Evolutionary conservation across 1,140 invertebrate genomes (phyloP).

Genomic region (Trissolcus basalis): DNA sequence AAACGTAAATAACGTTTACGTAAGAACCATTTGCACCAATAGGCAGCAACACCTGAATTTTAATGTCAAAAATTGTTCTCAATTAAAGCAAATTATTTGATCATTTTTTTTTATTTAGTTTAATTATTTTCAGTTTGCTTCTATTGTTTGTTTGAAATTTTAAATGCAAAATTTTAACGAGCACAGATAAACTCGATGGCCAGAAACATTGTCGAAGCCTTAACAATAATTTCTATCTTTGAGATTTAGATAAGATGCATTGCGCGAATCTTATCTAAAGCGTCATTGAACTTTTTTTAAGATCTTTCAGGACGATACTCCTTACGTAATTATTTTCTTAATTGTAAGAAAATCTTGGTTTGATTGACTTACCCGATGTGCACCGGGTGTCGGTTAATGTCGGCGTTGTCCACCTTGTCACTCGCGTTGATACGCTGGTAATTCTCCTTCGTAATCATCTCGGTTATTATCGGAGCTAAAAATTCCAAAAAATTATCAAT

Average conservation of each 20-base stretch:
- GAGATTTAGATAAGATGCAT: constrained; percentile 4
- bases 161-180: constrained; percentile 2
- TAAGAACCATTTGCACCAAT: constrained; percentile 21
- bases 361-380: constrained; percentile 87
- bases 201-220: no score
- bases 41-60: constrained; percentile 19
- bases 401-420: constrained; percentile 89
- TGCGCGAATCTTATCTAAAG: constrained; percentile 11
- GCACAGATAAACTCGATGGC: no score
- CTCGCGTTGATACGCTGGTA: constrained; percentile 75
- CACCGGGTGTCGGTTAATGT: constrained; percentile 87
- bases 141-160: no score
- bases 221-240: no score
- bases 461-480: constrained; percentile 72
- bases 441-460: constrained; percentile 75
- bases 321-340: constrained; percentile 1
- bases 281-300: constrained; percentile 17
- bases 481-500: constrained; percentile 29
- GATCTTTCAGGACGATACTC: constrained; percentile 3
- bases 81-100: no score
- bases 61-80: constrained; percentile 1
- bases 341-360: constrained; percentile 2
- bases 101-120: background rate
- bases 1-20: constrained; percentile 19
- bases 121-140: no score